Conservation (phyloP, 2,888 invertebrate species). For the Cheilosia pagana region DNA sequence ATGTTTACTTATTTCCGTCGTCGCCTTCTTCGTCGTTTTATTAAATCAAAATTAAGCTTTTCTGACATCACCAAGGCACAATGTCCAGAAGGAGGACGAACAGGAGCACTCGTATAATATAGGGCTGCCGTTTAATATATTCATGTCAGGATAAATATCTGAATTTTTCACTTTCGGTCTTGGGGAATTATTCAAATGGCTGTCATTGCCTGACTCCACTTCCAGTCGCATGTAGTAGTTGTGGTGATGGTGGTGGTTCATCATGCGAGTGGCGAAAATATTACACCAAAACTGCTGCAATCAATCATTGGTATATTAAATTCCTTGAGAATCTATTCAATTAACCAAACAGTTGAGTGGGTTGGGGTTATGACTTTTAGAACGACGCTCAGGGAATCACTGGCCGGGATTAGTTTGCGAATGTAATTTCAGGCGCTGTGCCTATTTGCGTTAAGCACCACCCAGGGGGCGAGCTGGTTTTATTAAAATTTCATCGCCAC, state of each 20-base stretch:
- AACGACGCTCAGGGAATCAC: conserved; percentile 10
- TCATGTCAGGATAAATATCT: conserved; percentile 67
- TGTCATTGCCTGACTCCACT: conserved; percentile 12
- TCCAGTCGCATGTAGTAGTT: no score
- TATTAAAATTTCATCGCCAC: conserved; percentile 62
- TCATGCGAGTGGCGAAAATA: conserved; percentile 43
- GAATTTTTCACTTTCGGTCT: conserved; percentile 60
- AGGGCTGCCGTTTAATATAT: conserved; percentile 37
- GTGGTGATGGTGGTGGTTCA: conserved; percentile 1
- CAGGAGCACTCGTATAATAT: neutral
- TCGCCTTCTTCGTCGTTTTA: conserved; percentile 39
- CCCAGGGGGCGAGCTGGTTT: conserved; percentile 25
- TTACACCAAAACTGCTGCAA: conserved; percentile 56
- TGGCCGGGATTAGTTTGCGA: conserved; percentile 35
- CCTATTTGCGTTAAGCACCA: conserved; percentile 36
- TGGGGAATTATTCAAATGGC: conserved; percentile 64
- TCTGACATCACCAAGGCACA: conserved; percentile 30
- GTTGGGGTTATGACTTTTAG: conserved; percentile 10
- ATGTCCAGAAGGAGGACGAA: conserved; percentile 27
- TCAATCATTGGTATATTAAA: conserved; percentile 66
- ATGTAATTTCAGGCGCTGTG: conserved; percentile 15
- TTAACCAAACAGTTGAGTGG: conserved; percentile 42
- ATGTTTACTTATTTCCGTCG: conserved; percentile 18
- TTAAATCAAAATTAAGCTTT: conserved; percentile 67
- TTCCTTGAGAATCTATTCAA: conserved; percentile 54